A percentile compares a stretch with the other conserved stretches of the same genome.
Conservation (phyloP, 2,113 vertebrate species). For the Psammodynastes pulverulentus region DNA sequence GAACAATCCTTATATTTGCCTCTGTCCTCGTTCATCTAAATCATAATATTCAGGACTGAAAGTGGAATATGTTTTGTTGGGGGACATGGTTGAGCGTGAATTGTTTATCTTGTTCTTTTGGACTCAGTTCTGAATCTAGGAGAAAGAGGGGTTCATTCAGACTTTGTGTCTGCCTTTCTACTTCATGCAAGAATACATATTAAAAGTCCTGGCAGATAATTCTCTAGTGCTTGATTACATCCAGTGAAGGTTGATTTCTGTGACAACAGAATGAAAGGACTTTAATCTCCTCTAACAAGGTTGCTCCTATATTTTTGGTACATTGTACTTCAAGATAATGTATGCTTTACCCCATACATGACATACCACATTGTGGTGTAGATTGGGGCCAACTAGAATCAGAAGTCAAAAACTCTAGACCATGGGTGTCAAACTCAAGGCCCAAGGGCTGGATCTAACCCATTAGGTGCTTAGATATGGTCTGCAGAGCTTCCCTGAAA, state of each 20-base stretch:
- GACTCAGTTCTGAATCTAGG: neutral
- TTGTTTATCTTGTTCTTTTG: neutral
- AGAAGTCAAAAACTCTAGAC: neutral
- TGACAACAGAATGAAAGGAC: neutral
- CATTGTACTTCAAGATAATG: neutral
- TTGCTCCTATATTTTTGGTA: neutral
- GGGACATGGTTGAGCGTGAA: neutral
- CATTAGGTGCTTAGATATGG: no score
- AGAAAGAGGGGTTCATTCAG: neutral
- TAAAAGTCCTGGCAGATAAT: neutral
- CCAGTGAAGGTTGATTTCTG: neutral
- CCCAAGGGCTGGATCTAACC: no score
- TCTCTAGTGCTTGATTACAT: neutral
- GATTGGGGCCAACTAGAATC: neutral
- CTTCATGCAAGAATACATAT: neutral
- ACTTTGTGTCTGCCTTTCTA: neutral
- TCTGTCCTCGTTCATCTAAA: neutral
- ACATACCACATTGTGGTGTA: neutral
- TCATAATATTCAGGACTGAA: neutral
- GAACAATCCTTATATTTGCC: neutral
- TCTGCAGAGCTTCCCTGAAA: no score
- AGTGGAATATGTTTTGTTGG: neutral
- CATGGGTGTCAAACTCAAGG: neutral
- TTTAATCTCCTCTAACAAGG: neutral
- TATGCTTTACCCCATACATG: neutral